Base-by-base conservation (phyloP, 2,888 invertebrate species). In the Lasioglossum pauxillum region DNA sequence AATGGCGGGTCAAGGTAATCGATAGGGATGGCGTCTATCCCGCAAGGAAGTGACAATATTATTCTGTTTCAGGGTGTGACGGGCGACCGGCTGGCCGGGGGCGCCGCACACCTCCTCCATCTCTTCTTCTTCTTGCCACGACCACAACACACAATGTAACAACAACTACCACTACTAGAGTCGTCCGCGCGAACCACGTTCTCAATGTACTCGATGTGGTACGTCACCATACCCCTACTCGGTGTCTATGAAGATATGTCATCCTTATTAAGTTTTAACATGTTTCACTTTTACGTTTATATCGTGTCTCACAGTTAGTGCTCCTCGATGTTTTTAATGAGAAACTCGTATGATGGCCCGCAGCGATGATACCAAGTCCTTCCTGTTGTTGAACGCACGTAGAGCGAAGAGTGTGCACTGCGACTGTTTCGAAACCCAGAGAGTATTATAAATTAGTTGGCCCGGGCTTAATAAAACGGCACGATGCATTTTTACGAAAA, bases 21-120 rank as follows among this genome's bases (percentile, higher is more conserved):
- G 91, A 86, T 89, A 88, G 88, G 83, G 87, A 83, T 60, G 75
- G 79, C 74, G 85, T 91, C 84, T 69, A 90, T 90, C 92, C 92
- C 91, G 92, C 93, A 92, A 92, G 85, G 92, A 92, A 94, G 93
- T 95, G 94, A 95, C 93, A 91, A 93, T 94, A 89, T 93, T 95
- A 93, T 95, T 95, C 92, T 95, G 95, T 95, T 95, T 95, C 95
- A 95, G 95, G 94, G 95, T 95, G 95, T 95, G 95, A 95, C 94
- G 93, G 94, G 95, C 95, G 95, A 95, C 95, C 95, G 95, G 95
- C 94, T 95, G 95, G 94, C 95, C 95, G 95, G 95, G 95, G 94
- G 93, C 95, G 95, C 94, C 95, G 94, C 95, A 95, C 95, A 95
- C 95, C 95, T 95, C 95, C 95, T 94, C 93, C 94, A 93, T 90